phyloP scores from a whole-genome alignment of 64 coral and sea anemone genomes.

The Trachythela sp. region DNA sequence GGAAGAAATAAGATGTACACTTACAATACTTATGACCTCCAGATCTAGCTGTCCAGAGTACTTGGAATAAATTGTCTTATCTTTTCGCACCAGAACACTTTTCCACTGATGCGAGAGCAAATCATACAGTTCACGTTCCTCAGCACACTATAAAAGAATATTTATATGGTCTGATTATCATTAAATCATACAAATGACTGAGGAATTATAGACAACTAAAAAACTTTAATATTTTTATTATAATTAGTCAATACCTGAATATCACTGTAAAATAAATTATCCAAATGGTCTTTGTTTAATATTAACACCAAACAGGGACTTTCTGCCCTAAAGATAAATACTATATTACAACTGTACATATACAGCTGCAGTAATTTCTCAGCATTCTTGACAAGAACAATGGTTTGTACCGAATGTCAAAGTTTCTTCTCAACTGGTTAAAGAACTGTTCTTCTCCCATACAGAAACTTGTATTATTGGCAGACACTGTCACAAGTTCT shows the following conservation, averaged over 20 bases:
- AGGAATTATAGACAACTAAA: neutral
- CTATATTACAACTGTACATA: no score
- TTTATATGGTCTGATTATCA: no score
- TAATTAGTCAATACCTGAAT: neutral
- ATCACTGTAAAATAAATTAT: conserved; percentile 4
- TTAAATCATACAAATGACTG: neutral
- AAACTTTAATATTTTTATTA: neutral
- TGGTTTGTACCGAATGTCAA: neutral
- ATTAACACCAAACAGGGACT: neutral
- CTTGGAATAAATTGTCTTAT: conserved; percentile 6
- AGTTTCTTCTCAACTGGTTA: neutral
- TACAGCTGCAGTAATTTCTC: no score
- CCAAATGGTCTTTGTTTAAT: neutral
- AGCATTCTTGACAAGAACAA: neutral
- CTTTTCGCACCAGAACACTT: neutral
- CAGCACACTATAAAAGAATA: no score
- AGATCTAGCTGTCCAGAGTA: neutral
- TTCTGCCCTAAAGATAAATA: neutral
- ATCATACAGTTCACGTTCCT: neutral
- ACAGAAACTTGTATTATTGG: neutral
- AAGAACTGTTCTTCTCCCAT: conserved; percentile 16
- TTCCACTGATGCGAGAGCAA: neutral
- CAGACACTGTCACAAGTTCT: conserved; percentile 17
- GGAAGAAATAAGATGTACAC: neutral
- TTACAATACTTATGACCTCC: neutral